A percentile compares a stretch with the other conserved stretches of the same genome.
phyloP scores from a whole-genome alignment of 2,113 vertebrate genomes.

The Corynorhinus townsendii region DNA sequence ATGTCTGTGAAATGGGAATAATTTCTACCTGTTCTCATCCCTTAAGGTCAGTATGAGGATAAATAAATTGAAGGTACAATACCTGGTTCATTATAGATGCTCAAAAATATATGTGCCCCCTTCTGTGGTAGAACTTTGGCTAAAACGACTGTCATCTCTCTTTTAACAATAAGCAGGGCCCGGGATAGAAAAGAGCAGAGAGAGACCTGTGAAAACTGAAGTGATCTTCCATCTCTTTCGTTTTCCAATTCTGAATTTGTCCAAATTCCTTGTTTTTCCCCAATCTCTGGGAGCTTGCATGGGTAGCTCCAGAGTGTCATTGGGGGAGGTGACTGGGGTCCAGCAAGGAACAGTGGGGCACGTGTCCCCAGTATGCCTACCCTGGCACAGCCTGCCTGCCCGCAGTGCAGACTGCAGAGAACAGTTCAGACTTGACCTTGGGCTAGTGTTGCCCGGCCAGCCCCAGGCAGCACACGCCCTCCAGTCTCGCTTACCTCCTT shows the following conservation, averaged over 20 bases:
- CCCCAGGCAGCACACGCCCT: neutral
- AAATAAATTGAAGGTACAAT: neutral
- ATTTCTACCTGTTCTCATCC: neutral
- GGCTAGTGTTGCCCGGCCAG: neutral
- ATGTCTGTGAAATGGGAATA: neutral
- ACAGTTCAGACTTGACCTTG: slow-evolving; percentile 20
- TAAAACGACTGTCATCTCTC: neutral
- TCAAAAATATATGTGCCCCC: neutral
- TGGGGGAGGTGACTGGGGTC: neutral
- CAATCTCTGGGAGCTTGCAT: neutral
- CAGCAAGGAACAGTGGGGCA: neutral
- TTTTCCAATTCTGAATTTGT: neutral
- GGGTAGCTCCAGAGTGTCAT: neutral
- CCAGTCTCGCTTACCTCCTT: neutral
- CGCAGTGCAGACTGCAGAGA: neutral
- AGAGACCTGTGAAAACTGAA: neutral
- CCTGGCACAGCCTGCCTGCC: neutral
- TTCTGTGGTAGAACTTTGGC: neutral
- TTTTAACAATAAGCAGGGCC: neutral
- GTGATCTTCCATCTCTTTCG: neutral
- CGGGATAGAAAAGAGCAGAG: neutral
- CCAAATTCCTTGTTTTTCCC: neutral
- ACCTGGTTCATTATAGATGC: neutral
- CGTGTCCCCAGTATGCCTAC: neutral
- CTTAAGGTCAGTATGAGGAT: neutral